Evolutionary conservation across 2,888 invertebrate species (phyloP), one percentile per base, ranked within the genome.

Genomic region (Hypsopygia costalis): DNA sequence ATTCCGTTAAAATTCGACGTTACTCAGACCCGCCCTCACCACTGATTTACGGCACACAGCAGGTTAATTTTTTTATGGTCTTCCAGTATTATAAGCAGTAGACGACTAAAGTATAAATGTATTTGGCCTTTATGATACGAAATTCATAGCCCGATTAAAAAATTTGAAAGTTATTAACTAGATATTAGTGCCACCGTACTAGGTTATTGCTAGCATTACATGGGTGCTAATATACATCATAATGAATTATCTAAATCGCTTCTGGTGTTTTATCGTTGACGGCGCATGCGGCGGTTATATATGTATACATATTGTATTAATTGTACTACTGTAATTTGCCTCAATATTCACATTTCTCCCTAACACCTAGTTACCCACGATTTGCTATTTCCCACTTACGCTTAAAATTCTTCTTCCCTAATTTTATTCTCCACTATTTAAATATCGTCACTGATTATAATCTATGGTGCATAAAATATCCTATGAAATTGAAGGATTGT

Each of bases 11-110:
- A 44, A 47, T 32, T 31, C 3, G 8, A 25, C n/a, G 4, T 3
- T 7, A n/a, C 16, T n/a, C 28, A 28, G 9, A 12, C n/a, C 25
- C 11, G 6, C 10, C 8, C 8, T 7, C 3, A 12, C 43, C 41
- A 44, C 48, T 51, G 40, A 34, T 52, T 52, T 49, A 43, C 42
- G 36, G 22, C 40, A 55, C 49, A 55, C 49, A 51, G 50, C 51
- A 51, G 49, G 56, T 54, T 53, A 43, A 65, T 81, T 81, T 62
- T 58, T 71, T 79, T 75, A 68, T 65, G 53, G 85, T 83, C 83
- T 86, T 85, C 85, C 85, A 85, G 57, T 83, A 78, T 62, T 57
- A 53, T 77, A 81, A 78, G 76, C 65, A 61, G 62, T 67, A 69
- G 68, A 62, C 48, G 52, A 64, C 49, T 56, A 40, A 51, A 55